These are phyloP conservation scores for Anguilla obscura DNA, from an alignment of 2,797 vertebrate species.

Conservation along the genomic window DNA sequence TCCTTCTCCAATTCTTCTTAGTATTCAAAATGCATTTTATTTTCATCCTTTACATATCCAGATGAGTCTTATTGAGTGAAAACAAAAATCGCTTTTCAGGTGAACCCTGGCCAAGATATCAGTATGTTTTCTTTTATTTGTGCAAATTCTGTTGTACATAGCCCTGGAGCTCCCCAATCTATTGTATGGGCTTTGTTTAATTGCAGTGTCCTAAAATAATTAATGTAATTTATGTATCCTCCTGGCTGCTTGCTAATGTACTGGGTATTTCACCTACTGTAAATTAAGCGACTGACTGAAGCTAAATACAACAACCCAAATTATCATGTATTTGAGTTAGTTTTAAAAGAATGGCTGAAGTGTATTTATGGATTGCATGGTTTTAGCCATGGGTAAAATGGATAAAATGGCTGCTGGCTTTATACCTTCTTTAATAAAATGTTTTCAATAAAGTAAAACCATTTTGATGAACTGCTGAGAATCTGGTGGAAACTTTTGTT, in stretches of 20 bases:
- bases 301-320: background rate
- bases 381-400: background rate
- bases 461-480: background rate
- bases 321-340: background rate
- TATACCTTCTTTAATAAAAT: background rate
- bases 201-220: background rate
- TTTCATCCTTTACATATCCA: background rate
- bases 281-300: background rate
- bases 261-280: background rate
- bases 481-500: background rate
- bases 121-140: background rate
- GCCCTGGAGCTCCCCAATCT: background rate
- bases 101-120: background rate
- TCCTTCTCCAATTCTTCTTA: background rate
- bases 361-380: background rate
- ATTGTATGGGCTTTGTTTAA: background rate
- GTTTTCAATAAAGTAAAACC: background rate
- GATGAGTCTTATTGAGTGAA: background rate
- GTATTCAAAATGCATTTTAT: background rate
- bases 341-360: background rate
- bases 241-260: background rate
- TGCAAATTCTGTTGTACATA: background rate
- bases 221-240: background rate
- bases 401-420: background rate
- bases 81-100: background rate